A percentile compares a stretch with the other conserved stretches of the same genome.
phyloP scores from a whole-genome alignment of 2,888 invertebrate genomes.

The Xanthia icteritia region DNA sequence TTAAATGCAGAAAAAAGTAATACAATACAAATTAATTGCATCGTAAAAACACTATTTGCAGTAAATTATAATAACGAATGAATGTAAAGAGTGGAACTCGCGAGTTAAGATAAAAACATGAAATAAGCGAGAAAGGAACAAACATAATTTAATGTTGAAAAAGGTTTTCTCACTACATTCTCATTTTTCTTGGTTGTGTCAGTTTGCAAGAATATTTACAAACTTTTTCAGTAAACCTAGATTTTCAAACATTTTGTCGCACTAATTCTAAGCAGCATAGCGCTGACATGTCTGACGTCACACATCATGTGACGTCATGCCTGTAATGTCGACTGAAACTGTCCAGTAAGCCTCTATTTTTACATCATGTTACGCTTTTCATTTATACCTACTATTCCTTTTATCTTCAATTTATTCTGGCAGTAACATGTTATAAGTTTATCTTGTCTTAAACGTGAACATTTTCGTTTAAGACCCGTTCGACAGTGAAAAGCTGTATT shows the following conservation, averaged over 20 bases:
- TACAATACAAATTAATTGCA: not conserved
- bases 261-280: too few relatives aligned
- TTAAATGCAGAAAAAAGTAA: not conserved
- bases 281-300: not conserved
- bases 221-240: not conserved
- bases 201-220: not conserved
- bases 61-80: not conserved
- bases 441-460: not conserved
- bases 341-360: too few relatives aligned
- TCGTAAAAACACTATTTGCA: not conserved
- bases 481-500: too few relatives aligned
- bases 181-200: not conserved
- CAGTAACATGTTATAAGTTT: too few relatives aligned
- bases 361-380: not conserved
- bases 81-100: not conserved
- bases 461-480: not conserved
- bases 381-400: not conserved
- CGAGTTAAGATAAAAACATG: not conserved
- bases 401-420: slow-evolving; percentile 7
- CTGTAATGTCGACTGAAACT: not conserved
- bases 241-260: not conserved
- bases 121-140: not conserved
- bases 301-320: slow-evolving; percentile 1
- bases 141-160: slow-evolving; percentile 3
- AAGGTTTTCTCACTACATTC: not conserved